These are phyloP conservation scores for Steinernema carpocapsae DNA, from an alignment of 2,888 invertebrate genomes.

Conservation along the genomic window DNA sequence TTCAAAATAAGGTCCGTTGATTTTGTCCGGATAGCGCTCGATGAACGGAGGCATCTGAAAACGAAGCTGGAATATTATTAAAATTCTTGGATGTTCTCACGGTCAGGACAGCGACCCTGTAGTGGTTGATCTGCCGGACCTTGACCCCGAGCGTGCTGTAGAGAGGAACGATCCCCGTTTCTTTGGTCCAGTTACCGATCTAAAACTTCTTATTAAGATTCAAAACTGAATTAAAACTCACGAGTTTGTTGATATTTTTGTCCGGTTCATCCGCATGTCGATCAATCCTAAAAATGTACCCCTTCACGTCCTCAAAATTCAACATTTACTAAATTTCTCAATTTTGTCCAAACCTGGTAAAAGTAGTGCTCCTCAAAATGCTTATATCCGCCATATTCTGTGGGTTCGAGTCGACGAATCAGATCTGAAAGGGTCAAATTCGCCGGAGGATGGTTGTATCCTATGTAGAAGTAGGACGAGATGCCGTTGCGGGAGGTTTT, in stretches of 20 bases:
- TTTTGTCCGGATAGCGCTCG: neutral
- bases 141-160: constrained; percentile 61
- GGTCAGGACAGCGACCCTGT: constrained; percentile 61
- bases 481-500: neutral
- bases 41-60: constrained; percentile 13
- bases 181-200: constrained; percentile 65
- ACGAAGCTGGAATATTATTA: neutral
- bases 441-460: neutral
- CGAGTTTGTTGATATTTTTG: constrained; percentile 60
- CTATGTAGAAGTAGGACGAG: neutral
- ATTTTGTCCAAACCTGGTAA: neutral
- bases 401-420: neutral
- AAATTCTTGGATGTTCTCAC: constrained; percentile 46
- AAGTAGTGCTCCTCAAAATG: constrained; percentile 1
- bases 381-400: neutral
- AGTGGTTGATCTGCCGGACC: constrained; percentile 57
- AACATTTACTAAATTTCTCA: neutral
- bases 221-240: constrained; percentile 34
- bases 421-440: constrained; percentile 1
- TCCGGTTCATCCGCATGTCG: constrained; percentile 53
- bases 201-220: constrained; percentile 36
- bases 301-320: constrained; percentile 51
- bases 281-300: constrained; percentile 58
- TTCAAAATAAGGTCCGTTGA: constrained; percentile 43
- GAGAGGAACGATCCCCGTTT: constrained; percentile 52